phyloP scores from a whole-genome alignment of 2,888 invertebrate species.

The Campoplex capitator region DNA sequence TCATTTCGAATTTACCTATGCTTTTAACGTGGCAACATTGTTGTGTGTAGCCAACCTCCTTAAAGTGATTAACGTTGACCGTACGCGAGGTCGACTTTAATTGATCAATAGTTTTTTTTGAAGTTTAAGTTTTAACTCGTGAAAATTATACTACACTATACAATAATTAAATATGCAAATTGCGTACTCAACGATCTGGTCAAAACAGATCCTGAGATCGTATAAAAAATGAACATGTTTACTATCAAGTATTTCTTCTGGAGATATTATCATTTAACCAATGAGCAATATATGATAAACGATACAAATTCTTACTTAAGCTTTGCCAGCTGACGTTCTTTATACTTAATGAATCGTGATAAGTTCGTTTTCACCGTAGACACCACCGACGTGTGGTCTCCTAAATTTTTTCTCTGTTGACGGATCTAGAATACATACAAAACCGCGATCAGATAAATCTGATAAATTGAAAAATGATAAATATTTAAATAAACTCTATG shows the following conservation, averaged over 20 bases:
- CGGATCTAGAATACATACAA: conserved; percentile 86
- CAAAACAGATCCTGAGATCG: background rate
- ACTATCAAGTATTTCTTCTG: background rate
- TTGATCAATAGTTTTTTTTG: no score
- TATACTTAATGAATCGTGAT: conserved; percentile 90
- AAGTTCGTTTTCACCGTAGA: conserved; percentile 90
- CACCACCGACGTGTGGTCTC: conserved; percentile 89
- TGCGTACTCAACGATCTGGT: background rate
- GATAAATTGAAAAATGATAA: background rate
- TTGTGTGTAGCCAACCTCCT: no score
- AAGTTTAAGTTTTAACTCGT: background rate
- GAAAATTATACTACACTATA: background rate
- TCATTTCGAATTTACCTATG: no score
- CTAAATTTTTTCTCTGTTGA: conserved; percentile 88
- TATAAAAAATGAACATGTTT: background rate
- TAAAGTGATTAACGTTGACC: no score
- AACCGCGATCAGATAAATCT: conserved; percentile 3
- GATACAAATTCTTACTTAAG: conserved; percentile 2
- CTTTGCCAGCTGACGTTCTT: conserved; percentile 79
- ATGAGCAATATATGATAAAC: background rate
- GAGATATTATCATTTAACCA: background rate
- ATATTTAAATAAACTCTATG: no score
- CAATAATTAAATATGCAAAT: background rate
- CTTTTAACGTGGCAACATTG: no score
- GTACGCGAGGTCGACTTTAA: background rate